Evolutionary conservation across 2,113 vertebrate species (phyloP), one percentile per base, ranked within the genome.

Genomic region (Salvelinus fontinalis): DNA sequence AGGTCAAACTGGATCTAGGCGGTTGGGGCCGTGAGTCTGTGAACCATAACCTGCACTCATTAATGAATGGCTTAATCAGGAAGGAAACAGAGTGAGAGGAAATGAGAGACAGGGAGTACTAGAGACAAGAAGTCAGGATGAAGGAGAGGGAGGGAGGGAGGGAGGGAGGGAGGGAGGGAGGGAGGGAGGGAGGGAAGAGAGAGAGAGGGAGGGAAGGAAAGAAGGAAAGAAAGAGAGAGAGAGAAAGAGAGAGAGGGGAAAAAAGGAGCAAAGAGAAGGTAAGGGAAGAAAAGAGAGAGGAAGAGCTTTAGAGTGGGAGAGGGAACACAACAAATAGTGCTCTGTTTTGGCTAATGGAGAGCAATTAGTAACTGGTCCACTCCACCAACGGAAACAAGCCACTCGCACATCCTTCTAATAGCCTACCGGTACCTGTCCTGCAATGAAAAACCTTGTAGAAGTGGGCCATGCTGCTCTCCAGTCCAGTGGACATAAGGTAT

Each of bases 71-170:
- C 60, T 34, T 48, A 57, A 6, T 13, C 70, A 83, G 86, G 81
- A 87, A 90, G 82, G 77, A 83, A 85, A 79, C 34, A 54, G 26
- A 75, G 24, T 71, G 74, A 78, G 79, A 77, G 83, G 76, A 60
- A 87, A 85, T 66, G 70, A 79, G 71, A 79, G 73, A 81, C 77
- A 79, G 81, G 70, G 78, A 77, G 74, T 70, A 49, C 70, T 5
- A 1, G 12, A 54, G 74, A 24, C 22, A 8, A 49, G 59, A 5
- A 22, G 59, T 20, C 18, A 12, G 68, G 62, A 29, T 4, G 48
- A 60, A 14, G 31, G 27, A 64, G 1, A 1, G 31, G 7, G 31
- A 7, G 31, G 1, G 31, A 34, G 6, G 0, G 31, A 7, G 31
- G 5, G 31, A 1, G 6, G 0, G 31, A 34, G 31, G 0, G 31